Evolutionary conservation across 2,888 invertebrate species (phyloP), one percentile per base, ranked within the genome.

Genomic region (Hydrotaea diabolus): DNA sequence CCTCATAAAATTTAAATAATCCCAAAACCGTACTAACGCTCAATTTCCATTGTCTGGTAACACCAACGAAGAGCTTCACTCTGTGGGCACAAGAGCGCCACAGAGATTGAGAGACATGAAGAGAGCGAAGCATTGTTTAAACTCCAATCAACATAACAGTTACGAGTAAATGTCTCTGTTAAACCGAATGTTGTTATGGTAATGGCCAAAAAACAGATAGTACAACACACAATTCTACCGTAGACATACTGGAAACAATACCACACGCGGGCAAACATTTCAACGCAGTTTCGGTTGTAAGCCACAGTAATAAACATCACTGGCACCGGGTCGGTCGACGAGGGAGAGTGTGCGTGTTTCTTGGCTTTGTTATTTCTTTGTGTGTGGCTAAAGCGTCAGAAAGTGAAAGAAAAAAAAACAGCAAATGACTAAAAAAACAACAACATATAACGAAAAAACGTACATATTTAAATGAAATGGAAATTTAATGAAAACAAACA

Each of bases 201-300:
- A 77, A 71, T 73, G 73, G 76, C 72, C 77, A 80, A 76, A 82
- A 79, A 57, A 64, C n/a, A n/a, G n/a, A n/a, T n/a, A n/a, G n/a
- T n/a, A n/a, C 8, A 17, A 66, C 66, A 66, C 62, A 39, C 66
- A 66, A 19, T 9, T 39, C 11, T 13, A 26, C 8, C 66, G 3
- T 8, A n/a, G 15, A 82, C 77, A 77, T 17, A 77, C 79, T 77
- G 53, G 15, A 82, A 80, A 69, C 79, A 76, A 80, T 19, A 59
- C 9, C n/a, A 46, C 69, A 31, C 46, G 43, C 43, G 11, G 23
- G 21, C 69, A 46, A 49, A 53, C 77, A 77, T 85, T 71, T 79
- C 74, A 85, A 46, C 73, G 76, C 86, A 86, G 83, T 86, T 82
- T 80, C 82, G 83, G 59, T 84, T 86, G 59, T 71, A 82, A 86